Evolutionary conservation across 1,140 invertebrate genomes (phyloP), one percentile per base, ranked within the genome.

Genomic region (Diabrotica undecimpunctata): DNA sequence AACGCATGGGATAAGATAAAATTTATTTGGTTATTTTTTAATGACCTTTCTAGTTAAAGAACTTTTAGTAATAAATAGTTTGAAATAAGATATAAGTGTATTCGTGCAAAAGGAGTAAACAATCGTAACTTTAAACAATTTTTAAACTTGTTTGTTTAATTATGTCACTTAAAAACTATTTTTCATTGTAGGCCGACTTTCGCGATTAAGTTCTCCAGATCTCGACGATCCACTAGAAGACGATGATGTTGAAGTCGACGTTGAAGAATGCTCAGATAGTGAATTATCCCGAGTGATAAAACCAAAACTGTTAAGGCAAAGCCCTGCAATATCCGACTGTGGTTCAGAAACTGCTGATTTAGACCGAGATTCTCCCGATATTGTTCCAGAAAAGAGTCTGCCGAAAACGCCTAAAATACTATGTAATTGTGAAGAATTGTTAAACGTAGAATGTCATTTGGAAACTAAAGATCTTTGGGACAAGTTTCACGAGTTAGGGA

Each of bases 401-500:
- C 61, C 66, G 10, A 72, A 71, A 66, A 72, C 70, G 52, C 36
- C 66, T 38, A 79, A 78, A 66, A 89, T 90, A 66, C 82, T 87
- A 61, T 91, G 88, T 78, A 93, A 91, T 78, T 86, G 88, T 85
- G 85, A 98, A 82, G 96, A 92, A 75, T 83, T 95, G 66, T 82
- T 88, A 66, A 86, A 87, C 71, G 90, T 95, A 68, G 89, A 93
- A 70, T 95, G 93, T 77, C 91, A 94, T 68, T 82, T 98, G 62
- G 96, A 98, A 80, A 95, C 94, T 46, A 96, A 96, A 81, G 93
- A 96, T 66, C 83, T 94, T 35, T 94, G 92, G 92, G 90, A 95
- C 80, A 93, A 95, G 81, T 98, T 98, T 82, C 92, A 96, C 79
- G 90, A 94, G 66, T 81, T 96, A 59, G 94, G 94, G 65, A 97